Base-by-base conservation (phyloP, 2,797 vertebrate species). In the Pteropus rufus region DNA sequence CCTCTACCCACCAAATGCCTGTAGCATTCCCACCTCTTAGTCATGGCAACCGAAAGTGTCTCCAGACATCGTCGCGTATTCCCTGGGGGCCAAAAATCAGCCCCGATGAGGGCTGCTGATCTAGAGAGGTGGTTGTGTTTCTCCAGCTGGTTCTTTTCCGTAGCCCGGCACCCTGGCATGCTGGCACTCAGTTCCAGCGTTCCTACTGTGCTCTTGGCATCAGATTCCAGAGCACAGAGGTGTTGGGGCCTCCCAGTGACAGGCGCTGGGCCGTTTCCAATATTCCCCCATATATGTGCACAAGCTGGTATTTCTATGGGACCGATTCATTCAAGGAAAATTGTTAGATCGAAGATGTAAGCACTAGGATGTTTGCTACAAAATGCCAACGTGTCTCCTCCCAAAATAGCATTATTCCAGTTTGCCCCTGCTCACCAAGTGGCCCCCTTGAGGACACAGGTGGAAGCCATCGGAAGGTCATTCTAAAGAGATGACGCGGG, bases 151-250 rank as follows among this genome's bases (percentile, higher is more conserved):
- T 9, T 31, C 60, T 31, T n/a, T 4, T 24, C 34, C 52, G 3
- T 24, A 3, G 26, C 31, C 0, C 1, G 1, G 3, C 26, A 0
- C 0, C 2, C 11, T 2, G 19, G 49, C 52, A 3, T 29, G 31
- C 44, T 5, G 24, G 39, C 19, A 1, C 8, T 10, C 39, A 2
- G 39, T 19, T 7, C 14, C 7, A 36, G 11, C 23, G 2, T 3
- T 10, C 39, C 54, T 11, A 9, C 19, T 8, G 18, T 26, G 7
- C 16, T 2, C n/a, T 31, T 29, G 19, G 58, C 8, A 2, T 49
- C 2, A 0, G 56, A 29, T 41, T 67, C 64, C 36, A 19, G 41
- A 41, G n/a, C 9, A n/a, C 3, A 11, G 56, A 1, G 39, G 56
- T 26, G 46, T 67, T 1, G 3, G 10, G 52, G 39, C 52, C 19